Conservation (phyloP, 1,140 invertebrate genomes). For the Anadara kagoshimensis region DNA sequence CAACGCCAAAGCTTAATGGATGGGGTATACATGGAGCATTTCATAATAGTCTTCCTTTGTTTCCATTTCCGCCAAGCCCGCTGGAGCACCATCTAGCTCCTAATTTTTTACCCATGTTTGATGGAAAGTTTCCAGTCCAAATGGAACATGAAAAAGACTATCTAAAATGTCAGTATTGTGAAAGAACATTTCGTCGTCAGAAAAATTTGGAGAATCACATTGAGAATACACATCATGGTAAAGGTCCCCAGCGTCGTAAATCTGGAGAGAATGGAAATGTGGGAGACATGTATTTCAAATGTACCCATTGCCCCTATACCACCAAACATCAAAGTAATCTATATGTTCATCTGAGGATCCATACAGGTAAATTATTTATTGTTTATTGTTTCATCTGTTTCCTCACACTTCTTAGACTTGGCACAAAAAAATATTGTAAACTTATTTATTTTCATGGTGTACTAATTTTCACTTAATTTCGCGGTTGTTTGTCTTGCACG, state of each 20-base stretch:
- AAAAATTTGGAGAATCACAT: constrained; percentile 71
- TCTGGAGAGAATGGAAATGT: constrained; percentile 51
- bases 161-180: constrained; percentile 71
- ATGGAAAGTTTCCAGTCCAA: constrained; percentile 51
- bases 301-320: constrained; percentile 71
- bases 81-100: constrained; percentile 60
- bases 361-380: constrained; percentile 64
- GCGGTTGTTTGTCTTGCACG: too few species aligned
- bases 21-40: constrained; percentile 59
- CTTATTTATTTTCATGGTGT: too few species aligned
- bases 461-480: too few species aligned
- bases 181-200: constrained; percentile 67
- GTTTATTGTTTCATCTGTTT: too few species aligned
- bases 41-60: constrained; percentile 55
- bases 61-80: constrained; percentile 60
- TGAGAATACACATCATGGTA: constrained; percentile 69
- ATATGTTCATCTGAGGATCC: constrained; percentile 71
- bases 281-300: constrained; percentile 72
- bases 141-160: constrained; percentile 69
- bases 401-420: too few species aligned
- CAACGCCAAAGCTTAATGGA: constrained; percentile 41
- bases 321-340: constrained; percentile 73
- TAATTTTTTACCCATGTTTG: constrained; percentile 58
- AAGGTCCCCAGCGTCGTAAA: constrained; percentile 53
- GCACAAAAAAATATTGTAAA: too few species aligned